Evolutionary conservation across 1,140 invertebrate species (phyloP), one percentile per base, ranked within the genome.

Genomic region (Daktulosphaira vitifoliae): DNA sequence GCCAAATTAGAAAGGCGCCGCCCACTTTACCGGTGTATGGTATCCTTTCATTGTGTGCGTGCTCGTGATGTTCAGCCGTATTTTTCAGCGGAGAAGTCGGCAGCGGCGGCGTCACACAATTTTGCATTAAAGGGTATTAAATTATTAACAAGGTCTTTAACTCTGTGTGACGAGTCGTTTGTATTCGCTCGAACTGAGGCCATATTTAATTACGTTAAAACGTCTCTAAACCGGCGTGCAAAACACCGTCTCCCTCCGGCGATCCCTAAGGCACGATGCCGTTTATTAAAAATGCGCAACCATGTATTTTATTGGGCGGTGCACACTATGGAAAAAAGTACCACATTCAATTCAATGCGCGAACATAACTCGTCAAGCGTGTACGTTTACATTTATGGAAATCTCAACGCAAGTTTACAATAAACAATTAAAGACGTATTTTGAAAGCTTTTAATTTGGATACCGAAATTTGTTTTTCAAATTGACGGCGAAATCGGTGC

Each of bases 131-230:
- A 44, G 38, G 53, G 53, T 59, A 59, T 59, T 59, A 59, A 59
- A 59, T 59, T 59, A 59, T 59, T 59, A 59, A 59, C 54, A 44
- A 59, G 54, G 54, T 38, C 54, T 59, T 44, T 59, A 59, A 38
- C 39, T 44, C 54, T 38, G 39, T 44, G 54, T 59, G 54, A 59
- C 54, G 54, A 59, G 54, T 22, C 54, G 53, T 56, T 56, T 56
- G 53, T 56, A 39, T 56, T 56, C 53, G 53, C 53, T 44, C 38
- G 38, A 56, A 15, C 53, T 37, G 53, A 15, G 38, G 39, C 39
- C 54, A 44, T 37, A 59, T 59, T 59, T 59, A 59, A 59, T 59
- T 59, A 59, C 54, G 54, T 59, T 59, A 59, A 59, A 59, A 54
- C 52, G n/a, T 37, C 33, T 54, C 33, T 52, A 37, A 52, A 39